Base-by-base conservation (phyloP, 1,140 invertebrate genomes). In the Sarcophaga bullata region DNA sequence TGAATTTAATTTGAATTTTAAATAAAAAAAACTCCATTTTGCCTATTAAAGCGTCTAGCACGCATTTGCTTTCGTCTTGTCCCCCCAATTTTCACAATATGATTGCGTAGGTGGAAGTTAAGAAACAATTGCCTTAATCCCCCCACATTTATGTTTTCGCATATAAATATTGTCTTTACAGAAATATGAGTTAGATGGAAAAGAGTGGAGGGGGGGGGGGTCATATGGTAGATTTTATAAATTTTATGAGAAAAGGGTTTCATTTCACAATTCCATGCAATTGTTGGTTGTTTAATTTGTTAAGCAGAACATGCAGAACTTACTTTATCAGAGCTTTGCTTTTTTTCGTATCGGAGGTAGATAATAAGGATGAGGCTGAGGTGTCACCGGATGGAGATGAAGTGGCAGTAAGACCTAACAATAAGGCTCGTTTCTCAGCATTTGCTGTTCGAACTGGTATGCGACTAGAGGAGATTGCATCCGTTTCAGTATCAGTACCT, bases 251-350 rank as follows among this genome's bases (percentile, higher is more conserved):
- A 13, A 76, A 76, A 76, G 73, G 73, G 47, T 48, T 76, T 47
- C 11, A 49, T 5, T 52, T 13, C 13, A 13, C 13, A 52, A n/a
- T 13, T 52, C 8, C 13, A 73, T 73, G 15, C 15, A 11, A 46
- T 46, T 76, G 46, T 9, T 76, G 17, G 0, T 49, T 47, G 78
- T 54, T 62, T 50, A 47, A 15, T 52, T 37, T 37, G 1, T 37
- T 37, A 37, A 37, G 25, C 25, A 37, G 47, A 13, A 52, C 47
- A 62, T 47, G 78, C 15, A 17, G 49, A 25, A 89, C 88, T 89
- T 89, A 89, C 88, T 89, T 89, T 86, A 89, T 85, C 82, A 95
- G 91, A 80, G 93, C 93, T 87, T 96, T 92, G 87, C 95, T 95
- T 90, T 97, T 95, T 37, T 94, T 93, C 54, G 85, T 85, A 85